These are phyloP conservation scores for Orchestes rusci DNA, from an alignment of 2,888 invertebrate genomes.

Conservation along the genomic window DNA sequence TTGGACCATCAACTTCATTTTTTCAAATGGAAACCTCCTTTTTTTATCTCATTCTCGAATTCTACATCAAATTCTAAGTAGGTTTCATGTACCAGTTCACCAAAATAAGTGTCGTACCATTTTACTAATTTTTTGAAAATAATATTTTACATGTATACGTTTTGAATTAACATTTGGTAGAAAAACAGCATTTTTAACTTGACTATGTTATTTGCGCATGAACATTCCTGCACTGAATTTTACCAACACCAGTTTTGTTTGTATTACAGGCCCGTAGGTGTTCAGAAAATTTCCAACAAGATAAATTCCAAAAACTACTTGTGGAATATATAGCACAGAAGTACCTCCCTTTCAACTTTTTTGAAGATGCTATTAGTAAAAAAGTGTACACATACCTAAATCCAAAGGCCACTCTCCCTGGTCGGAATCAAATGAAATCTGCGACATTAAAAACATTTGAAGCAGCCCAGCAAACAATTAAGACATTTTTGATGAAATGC, in stretches of 20 bases:
- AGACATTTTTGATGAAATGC: neutral
- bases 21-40: no score
- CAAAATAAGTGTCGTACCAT: no score
- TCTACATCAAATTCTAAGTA: no score
- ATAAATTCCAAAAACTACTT: neutral
- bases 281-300: neutral
- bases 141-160: no score
- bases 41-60: no score
- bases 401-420: conserved; percentile 9
- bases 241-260: neutral
- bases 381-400: conserved; percentile 11
- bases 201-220: neutral
- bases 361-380: conserved; percentile 9
- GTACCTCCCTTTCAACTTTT: conserved; percentile 21
- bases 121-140: no score
- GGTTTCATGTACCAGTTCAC: no score
- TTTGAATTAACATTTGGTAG: no score
- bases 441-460: conserved; percentile 13
- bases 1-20: no score
- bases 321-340: conserved; percentile 3
- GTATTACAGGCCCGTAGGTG: neutral
- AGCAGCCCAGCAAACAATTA: neutral
- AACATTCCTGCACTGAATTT: neutral
- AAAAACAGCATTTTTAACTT: no score
- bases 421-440: conserved; percentile 14